These are phyloP conservation scores for Salpingus planirostris DNA, from an alignment of 2,888 invertebrate species.

Conservation along the genomic window DNA sequence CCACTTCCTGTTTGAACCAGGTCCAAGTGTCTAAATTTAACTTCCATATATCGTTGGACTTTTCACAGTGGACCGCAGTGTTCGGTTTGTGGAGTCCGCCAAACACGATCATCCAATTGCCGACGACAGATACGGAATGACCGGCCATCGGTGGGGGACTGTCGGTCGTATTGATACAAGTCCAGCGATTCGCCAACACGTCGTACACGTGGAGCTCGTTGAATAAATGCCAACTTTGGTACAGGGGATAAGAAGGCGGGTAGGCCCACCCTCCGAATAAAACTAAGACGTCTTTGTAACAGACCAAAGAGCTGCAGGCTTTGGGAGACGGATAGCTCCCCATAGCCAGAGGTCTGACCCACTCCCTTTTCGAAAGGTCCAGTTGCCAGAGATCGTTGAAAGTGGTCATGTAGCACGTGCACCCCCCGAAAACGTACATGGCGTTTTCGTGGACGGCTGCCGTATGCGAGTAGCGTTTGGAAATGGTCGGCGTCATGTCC, in stretches of 20 bases:
- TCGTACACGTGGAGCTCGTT: constrained; percentile 88
- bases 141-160: constrained; percentile 78
- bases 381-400: constrained; percentile 96
- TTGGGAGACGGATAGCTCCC: constrained; percentile 93
- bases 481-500: constrained; percentile 64
- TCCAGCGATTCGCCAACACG: constrained; percentile 74
- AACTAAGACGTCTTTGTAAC: constrained; percentile 66
- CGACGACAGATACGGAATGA: constrained; percentile 82
- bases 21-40: constrained; percentile 65
- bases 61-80: constrained; percentile 38
- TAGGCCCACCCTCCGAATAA: constrained; percentile 95
- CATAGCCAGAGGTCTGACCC: constrained; percentile 76
- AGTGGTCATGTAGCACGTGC: constrained; percentile 86
- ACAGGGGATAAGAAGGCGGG: constrained; percentile 75
- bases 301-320: constrained; percentile 88
- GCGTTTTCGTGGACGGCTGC: constrained; percentile 74
- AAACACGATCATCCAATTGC: constrained; percentile 75
- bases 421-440: constrained; percentile 95
- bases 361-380: constrained; percentile 75
- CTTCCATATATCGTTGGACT: constrained; percentile 82
- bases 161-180: constrained; percentile 50
- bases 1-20: constrained; percentile 70
- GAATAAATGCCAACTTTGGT: constrained; percentile 80
- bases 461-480: constrained; percentile 87
- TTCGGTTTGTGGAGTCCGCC: constrained; percentile 38